phyloP scores from a whole-genome alignment of 2,113 vertebrate genomes.

The Reinhardtius hippoglossoides region DNA sequence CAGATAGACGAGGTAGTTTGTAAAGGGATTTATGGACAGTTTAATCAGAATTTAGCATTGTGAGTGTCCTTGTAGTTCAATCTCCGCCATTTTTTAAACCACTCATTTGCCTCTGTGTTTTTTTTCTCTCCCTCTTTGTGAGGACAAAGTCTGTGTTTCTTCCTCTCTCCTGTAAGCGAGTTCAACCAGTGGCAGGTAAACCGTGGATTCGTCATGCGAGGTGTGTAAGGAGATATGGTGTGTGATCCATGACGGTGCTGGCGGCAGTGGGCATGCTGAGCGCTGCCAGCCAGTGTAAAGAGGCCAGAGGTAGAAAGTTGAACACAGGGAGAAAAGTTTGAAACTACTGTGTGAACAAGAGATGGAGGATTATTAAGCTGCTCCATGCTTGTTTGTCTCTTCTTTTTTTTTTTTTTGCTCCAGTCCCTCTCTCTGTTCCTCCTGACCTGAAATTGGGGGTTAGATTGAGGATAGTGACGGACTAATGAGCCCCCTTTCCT shows the following conservation, averaged over 20 bases:
- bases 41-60: slow-evolving; percentile 6
- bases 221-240: slow-evolving; percentile 75
- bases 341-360: slow-evolving; percentile 20
- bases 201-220: slow-evolving; percentile 59
- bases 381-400: slow-evolving; percentile 32
- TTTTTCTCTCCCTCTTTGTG: neutral
- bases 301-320: slow-evolving; percentile 61
- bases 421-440: slow-evolving; percentile 37
- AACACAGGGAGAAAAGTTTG: slow-evolving; percentile 57
- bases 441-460: slow-evolving; percentile 70
- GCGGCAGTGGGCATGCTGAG: slow-evolving; percentile 31
- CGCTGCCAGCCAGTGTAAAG: slow-evolving; percentile 57
- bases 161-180: slow-evolving; percentile 31
- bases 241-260: slow-evolving; percentile 63
- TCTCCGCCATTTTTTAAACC: slow-evolving; percentile 14
- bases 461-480: slow-evolving; percentile 71
- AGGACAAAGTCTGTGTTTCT: slow-evolving; percentile 49
- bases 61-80: neutral
- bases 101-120: neutral
- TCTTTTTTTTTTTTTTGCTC: neutral
- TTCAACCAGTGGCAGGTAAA: slow-evolving; percentile 59
- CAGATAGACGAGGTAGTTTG: slow-evolving; percentile 8
- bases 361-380: slow-evolving; percentile 37
- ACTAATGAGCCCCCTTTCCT: slow-evolving; percentile 76
- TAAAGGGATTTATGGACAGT: slow-evolving; percentile 11